These are phyloP conservation scores for Drosophila vallismaia DNA, from an alignment of 2,888 invertebrate species.

Conservation along the genomic window DNA sequence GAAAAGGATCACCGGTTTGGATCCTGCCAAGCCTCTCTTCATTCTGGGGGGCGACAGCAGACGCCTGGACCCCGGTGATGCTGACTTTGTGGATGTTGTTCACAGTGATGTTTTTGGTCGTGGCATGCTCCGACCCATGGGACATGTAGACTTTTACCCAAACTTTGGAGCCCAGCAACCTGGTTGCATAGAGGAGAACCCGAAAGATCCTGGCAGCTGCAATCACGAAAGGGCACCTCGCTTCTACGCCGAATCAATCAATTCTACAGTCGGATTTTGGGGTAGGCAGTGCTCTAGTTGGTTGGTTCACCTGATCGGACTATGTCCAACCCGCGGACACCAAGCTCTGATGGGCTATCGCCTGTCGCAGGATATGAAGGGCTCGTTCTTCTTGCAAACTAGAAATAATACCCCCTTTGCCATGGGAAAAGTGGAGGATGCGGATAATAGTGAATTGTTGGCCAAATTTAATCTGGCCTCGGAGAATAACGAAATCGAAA, in stretches of 20 bases:
- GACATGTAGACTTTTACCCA: constrained; percentile 86
- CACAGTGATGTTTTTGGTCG: constrained; percentile 87
- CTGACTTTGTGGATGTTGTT: constrained; percentile 87
- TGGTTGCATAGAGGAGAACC: constrained; percentile 84
- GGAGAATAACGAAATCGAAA: constrained; percentile 51
- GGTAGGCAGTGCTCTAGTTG: constrained; percentile 85
- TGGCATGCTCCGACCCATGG: constrained; percentile 85
- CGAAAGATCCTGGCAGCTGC: constrained; percentile 85
- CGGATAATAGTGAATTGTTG: constrained; percentile 53
- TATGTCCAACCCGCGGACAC: constrained; percentile 81
- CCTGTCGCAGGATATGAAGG: constrained; percentile 81
- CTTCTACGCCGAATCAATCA: constrained; percentile 86
- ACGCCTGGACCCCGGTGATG: constrained; percentile 86
- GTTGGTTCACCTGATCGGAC: constrained; percentile 85
- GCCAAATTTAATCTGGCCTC: constrained; percentile 52
- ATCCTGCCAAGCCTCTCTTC: constrained; percentile 88
- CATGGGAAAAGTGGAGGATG: constrained; percentile 55
- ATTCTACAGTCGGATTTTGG: constrained; percentile 85
- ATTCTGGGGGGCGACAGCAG: constrained; percentile 84
- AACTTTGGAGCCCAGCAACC: constrained; percentile 86
- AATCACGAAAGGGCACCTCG: constrained; percentile 86
- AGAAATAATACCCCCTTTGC: constrained; percentile 59
- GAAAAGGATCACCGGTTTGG: constrained; percentile 86
- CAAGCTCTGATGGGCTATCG: constrained; percentile 85
- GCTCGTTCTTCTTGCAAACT: constrained; percentile 84